Base-by-base conservation (phyloP, 2,113 vertebrate species). In the Kobus ellipsiprymnus region DNA sequence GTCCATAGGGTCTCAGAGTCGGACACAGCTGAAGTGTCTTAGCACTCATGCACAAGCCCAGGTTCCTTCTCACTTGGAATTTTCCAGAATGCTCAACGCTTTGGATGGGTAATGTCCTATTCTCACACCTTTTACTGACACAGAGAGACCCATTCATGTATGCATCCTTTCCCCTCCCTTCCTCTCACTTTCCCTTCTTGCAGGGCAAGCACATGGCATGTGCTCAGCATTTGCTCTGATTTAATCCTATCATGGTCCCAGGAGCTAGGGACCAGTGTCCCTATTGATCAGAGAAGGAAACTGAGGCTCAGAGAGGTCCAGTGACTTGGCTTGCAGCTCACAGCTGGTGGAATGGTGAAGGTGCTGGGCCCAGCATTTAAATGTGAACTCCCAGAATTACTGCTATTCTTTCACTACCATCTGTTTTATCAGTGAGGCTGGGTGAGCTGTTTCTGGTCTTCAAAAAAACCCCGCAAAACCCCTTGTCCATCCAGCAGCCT, bases 31-130 rank as follows among this genome's bases (percentile, higher is more conserved):
- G 67, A 71, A 71, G 67, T 71, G 19, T 71, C n/a, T 71, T 40
- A 40, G n/a, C n/a, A 71, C 0, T 0, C n/a, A 13, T 23, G n/a
- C 67, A 71, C n/a, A 71, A 40, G 67, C 17, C 9, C 19, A 87
- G 46, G 29, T 82, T 62, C 40, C 52, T 87, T 89, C 59, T 95
- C 81, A 84, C 19, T 23, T 88, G 71, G 77, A 83, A 67, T 87
- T 89, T 87, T 86, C 89, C 33, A 88, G 89, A 84, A 81, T 21
- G 64, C 7, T n/a, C 23, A 25, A 6, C 17, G 8, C 59, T 85
- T 55, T 36, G 78, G 57, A 44, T 10, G 2, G 55, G 48, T 17
- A 81, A 13, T 2, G 0, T 81, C 77, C 87, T 71, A 0, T 54
- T 46, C 78, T 84, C 64, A 85, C 57, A n/a, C 59, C 81, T 85